These are phyloP conservation scores for Podotricha telesiphe DNA, from an alignment of 2,888 invertebrate genomes.

Conservation along the genomic window DNA sequence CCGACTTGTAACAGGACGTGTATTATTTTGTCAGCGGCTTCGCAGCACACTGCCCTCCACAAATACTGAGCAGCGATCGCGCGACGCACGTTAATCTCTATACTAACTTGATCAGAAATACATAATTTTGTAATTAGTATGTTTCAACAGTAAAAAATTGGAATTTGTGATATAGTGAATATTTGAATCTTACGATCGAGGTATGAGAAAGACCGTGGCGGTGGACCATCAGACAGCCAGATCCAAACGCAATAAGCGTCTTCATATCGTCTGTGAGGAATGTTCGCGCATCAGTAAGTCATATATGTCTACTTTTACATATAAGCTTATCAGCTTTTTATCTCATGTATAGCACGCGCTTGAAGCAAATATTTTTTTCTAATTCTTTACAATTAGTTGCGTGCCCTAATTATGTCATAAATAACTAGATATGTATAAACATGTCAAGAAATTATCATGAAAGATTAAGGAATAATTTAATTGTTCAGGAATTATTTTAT, in stretches of 20 bases:
- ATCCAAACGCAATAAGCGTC: not conserved
- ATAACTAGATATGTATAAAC: no score
- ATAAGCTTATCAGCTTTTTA: not conserved
- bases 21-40: constrained; percentile 65
- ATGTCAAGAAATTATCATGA: no score
- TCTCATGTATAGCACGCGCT: constrained; percentile 5
- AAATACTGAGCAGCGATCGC: constrained; percentile 51
- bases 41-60: constrained; percentile 56
- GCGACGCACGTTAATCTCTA: constrained; percentile 49
- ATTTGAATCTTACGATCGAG: constrained; percentile 18
- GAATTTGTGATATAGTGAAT: constrained; percentile 32
- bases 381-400: not conserved
- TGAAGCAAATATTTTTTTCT: not conserved
- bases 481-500: no score
- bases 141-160: not conserved
- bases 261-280: constrained; percentile 31
- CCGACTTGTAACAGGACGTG: constrained; percentile 61
- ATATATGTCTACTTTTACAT: constrained; percentile 1
- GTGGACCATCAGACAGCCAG: constrained; percentile 10
- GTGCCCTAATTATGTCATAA: not conserved
- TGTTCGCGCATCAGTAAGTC: constrained; percentile 38
- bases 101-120: constrained; percentile 16
- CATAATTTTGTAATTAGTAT: constrained; percentile 3
- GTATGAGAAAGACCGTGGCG: constrained; percentile 37
- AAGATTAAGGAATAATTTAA: no score